Evolutionary conservation across 2,888 invertebrate species (phyloP), one percentile per base, ranked within the genome.

Genomic region (Nephrotoma appendiculata): DNA sequence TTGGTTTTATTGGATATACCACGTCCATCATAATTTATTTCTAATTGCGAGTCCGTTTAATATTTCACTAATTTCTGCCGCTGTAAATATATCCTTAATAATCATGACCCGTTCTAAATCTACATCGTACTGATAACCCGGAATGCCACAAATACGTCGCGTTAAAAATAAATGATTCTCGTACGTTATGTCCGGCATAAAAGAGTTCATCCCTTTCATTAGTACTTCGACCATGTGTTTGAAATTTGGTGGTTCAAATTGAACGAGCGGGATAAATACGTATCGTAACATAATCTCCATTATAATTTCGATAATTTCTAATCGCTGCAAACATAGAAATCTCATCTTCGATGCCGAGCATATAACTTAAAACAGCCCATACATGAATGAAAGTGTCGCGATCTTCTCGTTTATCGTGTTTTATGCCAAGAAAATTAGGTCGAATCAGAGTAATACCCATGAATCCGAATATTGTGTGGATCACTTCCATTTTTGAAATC

Each of bases 381-480:
- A 96, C 93, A 90, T 97, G 96, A 41, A 96, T 92, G 88, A 96
- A 95, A 1, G 94, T 95, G 57, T 95, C 94, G 89, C 95, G 92
- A 88, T 96, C 95, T 84, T 93, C 93, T 0, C 92, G 90, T n/a
- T 92, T 92, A 5, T 93, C 91, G 87, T 93, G 92, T 2, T 91
- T 90, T 19, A 96, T 92, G 0, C 96, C 96, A 83, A 96, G 92
- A 87, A 92, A 89, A 86, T 94, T 92, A 0, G 94, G 93, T 86
- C 93, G 93, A 1, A 95, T 89, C 0, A 96, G 89, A 1, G 94
- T 92, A 88, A 94, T 94, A 4, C 96, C 97, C 89, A 97, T 93
- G 90, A 97, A 97, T 5, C 96, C 97, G 89, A 96, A 96, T 90
- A 95, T 95, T 0, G 97, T 96, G 6, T 96, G 90, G 0, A 95